Evolutionary conservation across 2,888 invertebrate genomes (phyloP).

Genomic region (Cheilosia variabilis): DNA sequence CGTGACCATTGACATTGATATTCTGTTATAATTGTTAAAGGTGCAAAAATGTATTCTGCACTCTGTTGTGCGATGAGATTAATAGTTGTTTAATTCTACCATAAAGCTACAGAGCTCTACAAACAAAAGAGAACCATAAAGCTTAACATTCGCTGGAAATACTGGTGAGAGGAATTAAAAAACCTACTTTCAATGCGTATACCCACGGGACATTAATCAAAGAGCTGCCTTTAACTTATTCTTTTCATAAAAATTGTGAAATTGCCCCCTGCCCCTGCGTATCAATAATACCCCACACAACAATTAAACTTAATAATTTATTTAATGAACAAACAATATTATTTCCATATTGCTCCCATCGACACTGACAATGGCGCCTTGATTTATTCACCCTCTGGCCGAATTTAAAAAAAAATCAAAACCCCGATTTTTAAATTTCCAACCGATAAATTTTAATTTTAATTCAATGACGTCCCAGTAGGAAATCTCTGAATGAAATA

Average conservation of each 20-base stretch:
- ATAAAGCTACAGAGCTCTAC: too few species aligned
- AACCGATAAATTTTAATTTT: conserved; percentile 64
- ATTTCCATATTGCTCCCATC: neutral
- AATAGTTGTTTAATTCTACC: too few species aligned
- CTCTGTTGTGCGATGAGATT: too few species aligned
- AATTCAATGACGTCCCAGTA: conserved; percentile 55
- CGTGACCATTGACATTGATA: too few species aligned
- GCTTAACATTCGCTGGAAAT: too few species aligned
- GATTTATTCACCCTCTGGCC: conserved; percentile 22
- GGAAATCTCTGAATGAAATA: conserved; percentile 32
- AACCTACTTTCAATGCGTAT: too few species aligned
- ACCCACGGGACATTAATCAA: too few species aligned
- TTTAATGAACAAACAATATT: conserved; percentile 27
- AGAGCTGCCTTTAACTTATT: too few species aligned
- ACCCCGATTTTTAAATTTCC: conserved; percentile 13
- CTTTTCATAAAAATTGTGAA: neutral
- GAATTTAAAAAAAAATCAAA: conserved; percentile 1
- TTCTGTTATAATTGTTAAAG: too few species aligned
- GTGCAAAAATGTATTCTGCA: too few species aligned
- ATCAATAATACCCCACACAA: neutral
- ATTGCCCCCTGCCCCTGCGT: neutral
- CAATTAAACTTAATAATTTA: neutral
- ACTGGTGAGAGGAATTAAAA: too few species aligned
- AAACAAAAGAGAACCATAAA: too few species aligned
- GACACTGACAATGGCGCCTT: conserved; percentile 11